These are phyloP conservation scores for Monodelphis domestica DNA, from an alignment of 2,797 vertebrate species.

Conservation along the genomic window DNA sequence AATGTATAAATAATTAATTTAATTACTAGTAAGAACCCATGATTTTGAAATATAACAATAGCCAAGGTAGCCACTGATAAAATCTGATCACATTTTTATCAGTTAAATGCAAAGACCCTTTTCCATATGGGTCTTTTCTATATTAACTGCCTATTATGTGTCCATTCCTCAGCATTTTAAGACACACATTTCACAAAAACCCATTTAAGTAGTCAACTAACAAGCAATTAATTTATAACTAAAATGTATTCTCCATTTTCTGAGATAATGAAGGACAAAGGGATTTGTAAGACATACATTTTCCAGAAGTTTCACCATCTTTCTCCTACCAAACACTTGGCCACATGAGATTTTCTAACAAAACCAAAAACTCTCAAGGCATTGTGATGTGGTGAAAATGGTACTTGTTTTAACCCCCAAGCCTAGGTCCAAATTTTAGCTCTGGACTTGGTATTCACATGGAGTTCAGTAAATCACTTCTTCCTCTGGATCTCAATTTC, in stretches of 20 bases:
- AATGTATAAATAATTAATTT: slow-evolving; percentile 87
- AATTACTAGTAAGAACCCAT: slow-evolving; percentile 75
- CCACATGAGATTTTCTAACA: not conserved
- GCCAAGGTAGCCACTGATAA: slow-evolving; percentile 3
- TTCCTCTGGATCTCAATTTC: not conserved
- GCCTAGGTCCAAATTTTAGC: not conserved
- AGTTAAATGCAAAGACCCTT: slow-evolving; percentile 48
- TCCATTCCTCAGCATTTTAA: slow-evolving; percentile 64
- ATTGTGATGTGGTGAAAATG: not conserved
- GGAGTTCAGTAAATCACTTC: not conserved
- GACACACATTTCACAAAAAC: slow-evolving; percentile 77
- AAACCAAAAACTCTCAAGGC: not conserved
- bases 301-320: not conserved
- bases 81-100: slow-evolving; percentile 51
- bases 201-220: slow-evolving; percentile 79
- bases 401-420: not conserved
- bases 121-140: slow-evolving; percentile 33
- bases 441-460: not conserved
- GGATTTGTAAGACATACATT: slow-evolving; percentile 13
- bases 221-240: slow-evolving; percentile 81
- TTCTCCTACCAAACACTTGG: not conserved
- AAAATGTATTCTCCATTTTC: slow-evolving; percentile 59
- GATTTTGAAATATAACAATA: slow-evolving; percentile 54
- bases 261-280: slow-evolving; percentile 37
- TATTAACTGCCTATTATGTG: slow-evolving; percentile 52